These are phyloP conservation scores for Brachyptera risi DNA, from an alignment of 2,888 invertebrate species.

Conservation along the genomic window DNA sequence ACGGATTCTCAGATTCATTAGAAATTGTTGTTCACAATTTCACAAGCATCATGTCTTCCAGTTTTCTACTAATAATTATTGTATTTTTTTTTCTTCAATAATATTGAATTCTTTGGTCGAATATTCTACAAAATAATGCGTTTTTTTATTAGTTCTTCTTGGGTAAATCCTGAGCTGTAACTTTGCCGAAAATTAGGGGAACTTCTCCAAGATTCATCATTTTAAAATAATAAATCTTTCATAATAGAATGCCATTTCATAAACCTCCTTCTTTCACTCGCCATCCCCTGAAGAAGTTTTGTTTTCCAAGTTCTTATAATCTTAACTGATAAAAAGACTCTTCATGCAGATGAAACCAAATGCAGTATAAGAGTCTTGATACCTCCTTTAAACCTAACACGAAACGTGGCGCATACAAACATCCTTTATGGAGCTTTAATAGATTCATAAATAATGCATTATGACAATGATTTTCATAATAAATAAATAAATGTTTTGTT, in stretches of 20 bases:
- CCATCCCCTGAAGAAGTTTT: no score
- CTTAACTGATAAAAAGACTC: neutral
- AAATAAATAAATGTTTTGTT: constrained; percentile 22
- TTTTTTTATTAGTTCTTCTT: neutral
- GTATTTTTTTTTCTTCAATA: no score
- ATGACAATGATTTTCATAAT: constrained; percentile 21
- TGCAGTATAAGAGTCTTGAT: no score
- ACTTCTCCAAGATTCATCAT: neutral
- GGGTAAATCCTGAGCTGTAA: constrained; percentile 22
- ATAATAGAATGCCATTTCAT: neutral
- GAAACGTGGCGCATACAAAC: neutral
- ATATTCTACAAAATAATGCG: no score
- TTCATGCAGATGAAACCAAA: neutral
- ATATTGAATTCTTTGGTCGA: no score
- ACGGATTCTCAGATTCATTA: neutral
- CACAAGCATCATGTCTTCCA: no score
- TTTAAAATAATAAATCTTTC: no score
- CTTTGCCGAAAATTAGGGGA: constrained; percentile 11
- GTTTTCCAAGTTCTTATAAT: neutral
- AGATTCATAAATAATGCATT: constrained; percentile 21
- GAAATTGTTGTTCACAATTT: no score
- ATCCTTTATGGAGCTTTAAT: neutral
- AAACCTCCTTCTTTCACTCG: no score
- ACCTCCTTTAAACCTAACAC: neutral
- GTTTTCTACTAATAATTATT: no score